Conservation (phyloP, 1,140 invertebrate species). For the Acromyrmex heyeri region DNA sequence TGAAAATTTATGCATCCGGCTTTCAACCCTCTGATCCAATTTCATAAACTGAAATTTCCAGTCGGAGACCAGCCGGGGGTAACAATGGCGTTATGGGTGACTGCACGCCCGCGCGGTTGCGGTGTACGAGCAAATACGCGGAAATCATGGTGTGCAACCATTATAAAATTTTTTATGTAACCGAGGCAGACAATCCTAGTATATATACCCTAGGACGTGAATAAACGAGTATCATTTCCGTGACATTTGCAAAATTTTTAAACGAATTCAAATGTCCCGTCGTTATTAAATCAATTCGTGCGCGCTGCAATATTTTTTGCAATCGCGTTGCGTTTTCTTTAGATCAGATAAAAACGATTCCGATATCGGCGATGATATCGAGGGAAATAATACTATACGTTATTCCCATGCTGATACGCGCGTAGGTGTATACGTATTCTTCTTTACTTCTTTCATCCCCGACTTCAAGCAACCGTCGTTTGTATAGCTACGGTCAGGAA, state of each 20-base stretch:
- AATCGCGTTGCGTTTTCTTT: neutral
- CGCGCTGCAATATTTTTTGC: neutral
- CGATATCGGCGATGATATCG: neutral
- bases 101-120: conserved; percentile 22
- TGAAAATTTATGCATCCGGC: conserved; percentile 60
- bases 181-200: neutral
- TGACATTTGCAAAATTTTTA: neutral
- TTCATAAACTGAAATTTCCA: conserved; percentile 62
- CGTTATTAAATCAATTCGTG: neutral
- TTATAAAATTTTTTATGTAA: conserved; percentile 41
- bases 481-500: conserved; percentile 21
- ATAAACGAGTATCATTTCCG: neutral
- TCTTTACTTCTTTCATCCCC: neutral
- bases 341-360: neutral
- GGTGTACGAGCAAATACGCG: conserved; percentile 6
- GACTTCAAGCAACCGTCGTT: neutral
- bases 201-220: neutral
- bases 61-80: conserved; percentile 1
- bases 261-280: neutral
- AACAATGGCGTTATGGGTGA: conserved; percentile 56
- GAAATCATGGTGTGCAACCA: conserved; percentile 18
- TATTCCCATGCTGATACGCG: neutral
- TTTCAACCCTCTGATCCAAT: conserved; percentile 60
- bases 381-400: neutral
- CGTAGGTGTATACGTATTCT: neutral